A percentile compares a stretch with the other conserved stretches of the same genome.
Conservation (phyloP, 2,888 invertebrate species). For the Cheilosia vernalis region DNA sequence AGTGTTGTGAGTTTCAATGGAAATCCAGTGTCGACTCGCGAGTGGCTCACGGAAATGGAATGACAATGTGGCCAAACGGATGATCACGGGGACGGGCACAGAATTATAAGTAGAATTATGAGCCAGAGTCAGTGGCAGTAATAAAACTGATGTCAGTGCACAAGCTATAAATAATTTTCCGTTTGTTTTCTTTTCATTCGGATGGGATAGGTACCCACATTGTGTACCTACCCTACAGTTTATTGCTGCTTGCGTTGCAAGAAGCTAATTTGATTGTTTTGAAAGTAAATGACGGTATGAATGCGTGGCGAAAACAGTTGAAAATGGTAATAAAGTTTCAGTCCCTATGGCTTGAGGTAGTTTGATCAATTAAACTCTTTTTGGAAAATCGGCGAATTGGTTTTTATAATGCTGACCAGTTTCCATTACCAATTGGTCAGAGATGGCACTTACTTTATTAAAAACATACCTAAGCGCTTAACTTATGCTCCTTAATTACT, state of each 20-base stretch:
- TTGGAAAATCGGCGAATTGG: too few relatives aligned
- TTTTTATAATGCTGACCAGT: too few relatives aligned
- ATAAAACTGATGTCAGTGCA: slow-evolving; percentile 68
- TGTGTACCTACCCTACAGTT: slow-evolving; percentile 15
- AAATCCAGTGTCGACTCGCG: slow-evolving; percentile 65
- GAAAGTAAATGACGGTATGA: neutral
- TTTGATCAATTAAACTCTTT: too few relatives aligned
- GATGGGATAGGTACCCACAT: neutral
- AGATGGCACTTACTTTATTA: too few relatives aligned
- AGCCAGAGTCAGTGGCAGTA: slow-evolving; percentile 67
- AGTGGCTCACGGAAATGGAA: slow-evolving; percentile 71
- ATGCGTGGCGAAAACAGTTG: neutral
- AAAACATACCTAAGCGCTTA: too few relatives aligned
- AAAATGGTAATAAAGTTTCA: neutral
- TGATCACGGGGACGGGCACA: slow-evolving; percentile 62
- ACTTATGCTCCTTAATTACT: too few relatives aligned
- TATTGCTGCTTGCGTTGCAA: slow-evolving; percentile 3
- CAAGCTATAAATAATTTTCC: slow-evolving; percentile 66
- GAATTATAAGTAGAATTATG: slow-evolving; percentile 73
- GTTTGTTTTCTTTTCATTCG: slow-evolving; percentile 33
- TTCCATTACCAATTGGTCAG: too few relatives aligned
- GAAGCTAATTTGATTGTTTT: slow-evolving; percentile 28
- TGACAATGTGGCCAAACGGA: slow-evolving; percentile 70
- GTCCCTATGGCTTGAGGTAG: neutral
- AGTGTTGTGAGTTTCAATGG: slow-evolving; percentile 48